Evolutionary conservation across 2,113 vertebrate species (phyloP).

Genomic region (Trichomycterus rosablanca): DNA sequence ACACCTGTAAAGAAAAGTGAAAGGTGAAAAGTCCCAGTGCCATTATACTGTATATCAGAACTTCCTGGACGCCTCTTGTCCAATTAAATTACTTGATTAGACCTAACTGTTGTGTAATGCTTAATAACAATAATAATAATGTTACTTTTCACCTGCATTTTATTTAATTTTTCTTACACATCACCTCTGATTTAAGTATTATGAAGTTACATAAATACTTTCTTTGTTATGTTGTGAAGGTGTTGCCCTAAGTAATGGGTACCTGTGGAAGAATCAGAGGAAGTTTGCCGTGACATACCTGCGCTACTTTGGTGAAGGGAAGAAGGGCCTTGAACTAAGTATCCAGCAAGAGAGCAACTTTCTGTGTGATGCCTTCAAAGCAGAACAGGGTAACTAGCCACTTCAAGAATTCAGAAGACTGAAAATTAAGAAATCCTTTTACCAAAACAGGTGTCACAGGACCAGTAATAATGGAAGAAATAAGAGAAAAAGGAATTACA

Average conservation of each 20-base stretch:
- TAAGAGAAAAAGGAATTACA: background rate
- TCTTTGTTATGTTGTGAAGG: conserved; percentile 46
- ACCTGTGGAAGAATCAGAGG: conserved; percentile 73
- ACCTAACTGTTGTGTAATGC: too few relatives aligned
- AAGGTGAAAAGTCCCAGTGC: too few relatives aligned
- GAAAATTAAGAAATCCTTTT: too few relatives aligned
- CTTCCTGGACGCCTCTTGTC: too few relatives aligned
- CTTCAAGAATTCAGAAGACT: conserved; percentile 19
- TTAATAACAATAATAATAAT: too few relatives aligned
- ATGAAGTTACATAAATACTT: background rate
- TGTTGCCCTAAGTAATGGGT: conserved; percentile 60
- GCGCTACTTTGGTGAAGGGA: conserved; percentile 74
- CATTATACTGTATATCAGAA: too few relatives aligned
- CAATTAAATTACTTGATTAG: too few relatives aligned
- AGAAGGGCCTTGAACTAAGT: conserved; percentile 62
- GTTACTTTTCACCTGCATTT: too few relatives aligned
- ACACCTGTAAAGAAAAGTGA: too few relatives aligned
- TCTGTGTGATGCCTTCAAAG: conserved; percentile 65
- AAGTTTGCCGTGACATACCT: conserved; percentile 69
- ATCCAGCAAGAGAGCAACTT: conserved; percentile 70
- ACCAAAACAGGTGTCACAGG: too few relatives aligned
- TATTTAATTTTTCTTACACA: too few relatives aligned
- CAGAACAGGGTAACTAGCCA: conserved; percentile 66
- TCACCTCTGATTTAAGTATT: background rate
- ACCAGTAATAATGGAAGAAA: too few relatives aligned